Evolutionary conservation across 1,140 invertebrate species (phyloP).

Genomic region (Centruroides vittatus): DNA sequence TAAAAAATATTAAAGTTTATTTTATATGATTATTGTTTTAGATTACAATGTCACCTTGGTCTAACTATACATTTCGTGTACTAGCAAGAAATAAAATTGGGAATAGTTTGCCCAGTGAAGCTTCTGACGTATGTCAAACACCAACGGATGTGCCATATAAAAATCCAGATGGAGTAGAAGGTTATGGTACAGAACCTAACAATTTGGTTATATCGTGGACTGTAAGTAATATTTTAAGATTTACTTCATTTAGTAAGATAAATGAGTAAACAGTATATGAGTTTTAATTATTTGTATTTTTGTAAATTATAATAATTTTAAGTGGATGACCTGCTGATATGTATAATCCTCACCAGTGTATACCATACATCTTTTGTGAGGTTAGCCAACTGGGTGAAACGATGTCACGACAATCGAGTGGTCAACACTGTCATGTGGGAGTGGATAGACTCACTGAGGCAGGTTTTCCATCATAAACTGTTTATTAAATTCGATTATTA

Average conservation of each 20-base stretch:
- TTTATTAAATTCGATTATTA: too few relatives aligned
- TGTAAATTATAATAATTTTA: too few relatives aligned
- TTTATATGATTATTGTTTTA: not conserved
- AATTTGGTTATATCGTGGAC: constrained; percentile 93
- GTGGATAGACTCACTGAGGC: too few relatives aligned
- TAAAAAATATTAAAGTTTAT: not conserved
- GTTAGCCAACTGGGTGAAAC: too few relatives aligned
- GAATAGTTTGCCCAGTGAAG: constrained; percentile 60
- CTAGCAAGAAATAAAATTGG: constrained; percentile 87
- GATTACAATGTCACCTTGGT: constrained; percentile 67
- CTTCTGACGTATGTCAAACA: constrained; percentile 65
- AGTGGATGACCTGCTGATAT: too few relatives aligned
- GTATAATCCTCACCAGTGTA: too few relatives aligned
- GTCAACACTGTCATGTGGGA: too few relatives aligned
- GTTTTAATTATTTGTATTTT: not conserved
- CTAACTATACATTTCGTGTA: constrained; percentile 92
- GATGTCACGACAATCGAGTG: too few relatives aligned
- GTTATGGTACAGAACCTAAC: constrained; percentile 65
- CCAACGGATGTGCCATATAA: constrained; percentile 73
- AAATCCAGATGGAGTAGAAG: constrained; percentile 88
- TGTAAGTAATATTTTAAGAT: not conserved
- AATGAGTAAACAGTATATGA: not conserved
- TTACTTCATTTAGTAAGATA: not conserved
- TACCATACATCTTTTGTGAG: too few relatives aligned
- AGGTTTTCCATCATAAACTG: too few relatives aligned